phyloP scores from a whole-genome alignment of 1,140 invertebrate genomes.

The Epicauta chinensis region DNA sequence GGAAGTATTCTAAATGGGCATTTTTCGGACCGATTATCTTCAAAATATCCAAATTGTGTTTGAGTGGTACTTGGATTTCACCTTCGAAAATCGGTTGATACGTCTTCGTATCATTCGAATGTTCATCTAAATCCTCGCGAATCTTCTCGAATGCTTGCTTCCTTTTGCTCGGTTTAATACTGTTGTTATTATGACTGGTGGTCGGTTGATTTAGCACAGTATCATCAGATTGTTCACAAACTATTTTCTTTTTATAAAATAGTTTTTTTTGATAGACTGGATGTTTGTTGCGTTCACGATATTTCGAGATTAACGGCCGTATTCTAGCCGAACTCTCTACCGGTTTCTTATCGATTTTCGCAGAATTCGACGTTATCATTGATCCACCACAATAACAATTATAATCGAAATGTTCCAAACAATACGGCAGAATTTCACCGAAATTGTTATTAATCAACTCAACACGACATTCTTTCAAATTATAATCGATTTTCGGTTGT shows the following conservation, averaged over 20 bases:
- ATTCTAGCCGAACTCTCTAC: slow-evolving; percentile 1
- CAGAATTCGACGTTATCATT: neutral
- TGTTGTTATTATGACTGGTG: neutral
- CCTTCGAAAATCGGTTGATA: slow-evolving; percentile 24
- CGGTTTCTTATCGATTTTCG: neutral
- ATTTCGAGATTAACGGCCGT: neutral
- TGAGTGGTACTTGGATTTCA: slow-evolving; percentile 24
- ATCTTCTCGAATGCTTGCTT: slow-evolving; percentile 23
- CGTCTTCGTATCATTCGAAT: neutral
- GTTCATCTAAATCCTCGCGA: neutral
- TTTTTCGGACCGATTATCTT: slow-evolving; percentile 18
- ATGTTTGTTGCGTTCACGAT: slow-evolving; percentile 9
- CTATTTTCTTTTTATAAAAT: neutral
- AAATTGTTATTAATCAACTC: slow-evolving; percentile 27
- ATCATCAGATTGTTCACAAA: neutral
- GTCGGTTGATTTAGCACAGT: neutral
- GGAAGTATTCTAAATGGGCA: slow-evolving; percentile 11
- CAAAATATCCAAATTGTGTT: slow-evolving; percentile 21
- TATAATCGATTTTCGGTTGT: neutral
- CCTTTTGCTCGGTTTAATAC: slow-evolving; percentile 7
- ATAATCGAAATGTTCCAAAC: slow-evolving; percentile 7
- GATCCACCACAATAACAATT: no score
- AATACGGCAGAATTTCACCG: slow-evolving; percentile 35
- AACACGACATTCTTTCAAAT: slow-evolving; percentile 20
- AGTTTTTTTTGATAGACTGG: neutral